Conservation (phyloP, 2,797 vertebrate species). For the Hylomyscus alleni region DNA sequence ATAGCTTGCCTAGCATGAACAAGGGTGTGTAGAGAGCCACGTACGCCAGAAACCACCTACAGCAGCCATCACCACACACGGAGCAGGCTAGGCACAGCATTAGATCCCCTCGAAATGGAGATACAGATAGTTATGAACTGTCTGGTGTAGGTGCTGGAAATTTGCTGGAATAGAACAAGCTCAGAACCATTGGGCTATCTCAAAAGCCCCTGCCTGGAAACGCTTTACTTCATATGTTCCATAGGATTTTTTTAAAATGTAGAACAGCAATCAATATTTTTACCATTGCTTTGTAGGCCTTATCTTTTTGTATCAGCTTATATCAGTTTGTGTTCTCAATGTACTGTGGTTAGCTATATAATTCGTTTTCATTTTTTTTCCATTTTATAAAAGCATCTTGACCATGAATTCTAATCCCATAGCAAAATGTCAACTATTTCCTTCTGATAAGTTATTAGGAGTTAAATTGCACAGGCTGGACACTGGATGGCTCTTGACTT, state of each 20-base stretch:
- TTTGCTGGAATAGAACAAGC: background rate
- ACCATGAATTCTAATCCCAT: background rate
- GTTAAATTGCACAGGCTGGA: slow-evolving; percentile 1
- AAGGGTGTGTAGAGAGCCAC: too few species aligned
- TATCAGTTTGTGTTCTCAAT: background rate
- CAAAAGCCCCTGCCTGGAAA: background rate
- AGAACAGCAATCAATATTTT: background rate
- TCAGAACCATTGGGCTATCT: background rate
- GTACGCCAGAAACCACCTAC: background rate
- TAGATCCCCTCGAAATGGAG: too few species aligned
- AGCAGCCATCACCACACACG: background rate
- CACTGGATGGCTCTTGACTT: background rate
- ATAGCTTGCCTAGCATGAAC: background rate
- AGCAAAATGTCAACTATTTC: slow-evolving; percentile 40
- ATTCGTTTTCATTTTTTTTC: background rate
- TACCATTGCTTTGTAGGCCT: slow-evolving; percentile 7
- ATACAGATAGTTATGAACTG: background rate
- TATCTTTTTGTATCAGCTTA: slow-evolving; percentile 6
- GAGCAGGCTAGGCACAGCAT: background rate
- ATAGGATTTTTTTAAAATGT: background rate
- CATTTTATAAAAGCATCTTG: background rate
- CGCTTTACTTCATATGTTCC: background rate
- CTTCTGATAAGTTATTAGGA: background rate
- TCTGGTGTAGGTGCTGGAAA: background rate
- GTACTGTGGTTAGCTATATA: background rate